Percentiles rank a stretch among this genome's conserved stretches.
These are phyloP conservation scores for Setipinna tenuifilis DNA, from an alignment of 2,797 vertebrate genomes.

Conservation along the genomic window DNA sequence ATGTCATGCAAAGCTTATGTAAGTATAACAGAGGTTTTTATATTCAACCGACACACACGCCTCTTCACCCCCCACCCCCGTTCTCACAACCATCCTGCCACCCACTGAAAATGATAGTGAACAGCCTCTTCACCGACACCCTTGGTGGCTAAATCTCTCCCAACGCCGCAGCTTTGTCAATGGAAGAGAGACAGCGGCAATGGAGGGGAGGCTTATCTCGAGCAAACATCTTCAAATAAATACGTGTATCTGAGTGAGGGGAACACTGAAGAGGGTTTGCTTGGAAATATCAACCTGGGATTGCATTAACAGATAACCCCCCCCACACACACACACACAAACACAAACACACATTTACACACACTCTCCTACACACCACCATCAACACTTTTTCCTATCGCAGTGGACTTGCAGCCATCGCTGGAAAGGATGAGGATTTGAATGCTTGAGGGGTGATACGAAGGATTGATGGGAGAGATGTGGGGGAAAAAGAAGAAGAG, in stretches of 20 bases:
- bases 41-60: too few species aligned
- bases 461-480: slow-evolving; percentile 18
- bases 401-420: slow-evolving; percentile 23
- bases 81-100: neutral
- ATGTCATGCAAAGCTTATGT: slow-evolving; percentile 26
- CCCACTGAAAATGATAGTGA: slow-evolving; percentile 21
- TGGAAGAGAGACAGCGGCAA: slow-evolving; percentile 41
- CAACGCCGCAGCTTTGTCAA: slow-evolving; percentile 40
- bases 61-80: neutral
- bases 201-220: slow-evolving; percentile 48
- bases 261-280: slow-evolving; percentile 32
- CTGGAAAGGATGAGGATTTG: slow-evolving; percentile 20
- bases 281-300: slow-evolving; percentile 55
- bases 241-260: slow-evolving; percentile 48
- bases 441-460: slow-evolving; percentile 32
- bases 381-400: slow-evolving; percentile 20
- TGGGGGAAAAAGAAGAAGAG: neutral
- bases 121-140: slow-evolving; percentile 12
- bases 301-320: slow-evolving; percentile 59
- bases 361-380: neutral
- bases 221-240: slow-evolving; percentile 50
- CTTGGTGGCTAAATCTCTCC: slow-evolving; percentile 25
- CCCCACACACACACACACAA: neutral
- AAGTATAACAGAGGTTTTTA: neutral
- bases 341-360: neutral